These are phyloP conservation scores for Tribolium freemani DNA, from an alignment of 2,888 invertebrate species.

Conservation along the genomic window DNA sequence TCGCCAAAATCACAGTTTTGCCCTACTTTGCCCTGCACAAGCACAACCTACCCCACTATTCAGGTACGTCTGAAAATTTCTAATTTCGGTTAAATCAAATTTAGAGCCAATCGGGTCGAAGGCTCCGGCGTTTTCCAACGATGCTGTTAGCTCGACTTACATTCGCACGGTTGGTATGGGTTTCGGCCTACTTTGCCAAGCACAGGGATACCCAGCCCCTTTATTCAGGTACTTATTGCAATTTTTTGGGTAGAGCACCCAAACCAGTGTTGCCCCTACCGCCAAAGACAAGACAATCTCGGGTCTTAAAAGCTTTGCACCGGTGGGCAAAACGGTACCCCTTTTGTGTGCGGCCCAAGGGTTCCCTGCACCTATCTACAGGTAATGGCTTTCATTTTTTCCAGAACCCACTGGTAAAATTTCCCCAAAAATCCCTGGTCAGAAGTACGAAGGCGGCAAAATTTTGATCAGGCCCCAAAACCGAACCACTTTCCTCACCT, in stretches of 20 bases:
- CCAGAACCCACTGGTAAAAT: slow-evolving; percentile 73
- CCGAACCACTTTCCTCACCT: slow-evolving; percentile 74
- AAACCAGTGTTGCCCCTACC: slow-evolving; percentile 67
- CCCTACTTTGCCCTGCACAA: slow-evolving; percentile 75
- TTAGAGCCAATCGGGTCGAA: slow-evolving; percentile 72
- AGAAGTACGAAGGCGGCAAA: slow-evolving; percentile 72
- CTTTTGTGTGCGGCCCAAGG: slow-evolving; percentile 70
- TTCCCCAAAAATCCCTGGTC: slow-evolving; percentile 73
- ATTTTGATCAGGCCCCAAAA: slow-evolving; percentile 70
- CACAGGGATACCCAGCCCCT: slow-evolving; percentile 76
- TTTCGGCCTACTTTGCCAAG: slow-evolving; percentile 70
- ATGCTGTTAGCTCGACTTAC: slow-evolving; percentile 69
- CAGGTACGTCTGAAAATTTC: slow-evolving; percentile 72
- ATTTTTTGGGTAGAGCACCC: slow-evolving; percentile 64
- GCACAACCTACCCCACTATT: slow-evolving; percentile 79
- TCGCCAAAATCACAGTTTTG: slow-evolving; percentile 67
- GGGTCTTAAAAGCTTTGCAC: slow-evolving; percentile 65
- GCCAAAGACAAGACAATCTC: slow-evolving; percentile 68
- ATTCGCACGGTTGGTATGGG: slow-evolving; percentile 65
- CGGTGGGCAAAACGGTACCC: slow-evolving; percentile 60
- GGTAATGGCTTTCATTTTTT: slow-evolving; percentile 54
- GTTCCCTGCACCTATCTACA: slow-evolving; percentile 72
- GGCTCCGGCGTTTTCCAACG: slow-evolving; percentile 68
- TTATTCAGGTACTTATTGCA: slow-evolving; percentile 72
- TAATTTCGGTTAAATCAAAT: slow-evolving; percentile 50